phyloP scores from a whole-genome alignment of 2,888 invertebrate genomes.

The Caprella mutica region DNA sequence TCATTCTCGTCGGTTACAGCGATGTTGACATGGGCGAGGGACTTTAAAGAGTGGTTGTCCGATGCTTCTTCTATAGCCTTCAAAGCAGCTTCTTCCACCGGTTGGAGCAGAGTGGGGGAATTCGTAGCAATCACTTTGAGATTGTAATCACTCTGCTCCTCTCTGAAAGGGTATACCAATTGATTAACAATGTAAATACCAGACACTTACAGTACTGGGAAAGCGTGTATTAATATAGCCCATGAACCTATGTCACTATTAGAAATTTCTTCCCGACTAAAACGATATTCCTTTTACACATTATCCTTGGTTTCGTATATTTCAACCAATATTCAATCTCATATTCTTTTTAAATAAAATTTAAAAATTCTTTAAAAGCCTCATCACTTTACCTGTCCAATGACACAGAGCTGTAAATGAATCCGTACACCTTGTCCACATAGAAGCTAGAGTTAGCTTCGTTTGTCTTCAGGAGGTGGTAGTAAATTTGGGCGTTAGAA shows the following conservation, averaged over 20 bases:
- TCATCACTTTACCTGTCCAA: constrained; percentile 70
- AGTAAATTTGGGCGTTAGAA: constrained; percentile 68
- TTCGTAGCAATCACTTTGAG: constrained; percentile 30
- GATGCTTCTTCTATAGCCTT: constrained; percentile 49
- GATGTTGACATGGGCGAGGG: constrained; percentile 59
- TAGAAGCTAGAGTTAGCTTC: constrained; percentile 59
- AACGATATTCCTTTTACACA: no score
- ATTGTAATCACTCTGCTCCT: constrained; percentile 19
- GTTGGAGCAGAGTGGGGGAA: constrained; percentile 19
- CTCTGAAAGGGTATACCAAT: no score
- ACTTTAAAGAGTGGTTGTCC: constrained; percentile 57
- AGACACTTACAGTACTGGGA: no score
- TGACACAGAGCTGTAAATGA: constrained; percentile 61
- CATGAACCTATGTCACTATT: no score
- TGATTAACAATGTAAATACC: no score
- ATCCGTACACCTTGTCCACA: constrained; percentile 67
- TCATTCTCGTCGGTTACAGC: constrained; percentile 72
- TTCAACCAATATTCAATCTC: no score
- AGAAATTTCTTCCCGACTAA: no score
- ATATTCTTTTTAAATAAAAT: no score
- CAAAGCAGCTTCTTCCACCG: not conserved
- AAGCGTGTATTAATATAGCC: no score
- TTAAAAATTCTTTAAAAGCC: constrained; percentile 57
- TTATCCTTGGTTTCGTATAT: no score
- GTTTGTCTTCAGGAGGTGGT: constrained; percentile 60